Percentiles rank a stretch among this genome's conserved stretches.
These are phyloP conservation scores for Drosophila repleta DNA, from an alignment of 1,140 invertebrate genomes.

Conservation along the genomic window DNA sequence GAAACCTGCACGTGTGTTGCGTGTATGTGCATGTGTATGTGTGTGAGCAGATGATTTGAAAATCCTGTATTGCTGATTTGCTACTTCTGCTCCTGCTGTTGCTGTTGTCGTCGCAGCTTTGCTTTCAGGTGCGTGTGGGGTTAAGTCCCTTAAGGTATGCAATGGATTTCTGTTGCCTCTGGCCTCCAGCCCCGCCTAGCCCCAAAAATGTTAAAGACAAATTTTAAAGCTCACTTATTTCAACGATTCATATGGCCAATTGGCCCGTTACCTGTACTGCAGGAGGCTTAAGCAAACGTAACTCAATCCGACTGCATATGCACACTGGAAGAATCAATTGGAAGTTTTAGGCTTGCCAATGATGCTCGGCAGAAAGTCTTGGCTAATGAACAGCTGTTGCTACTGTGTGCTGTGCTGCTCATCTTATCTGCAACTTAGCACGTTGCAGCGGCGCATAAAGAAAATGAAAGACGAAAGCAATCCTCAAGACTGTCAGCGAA, in stretches of 20 bases:
- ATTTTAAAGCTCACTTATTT: constrained; percentile 38
- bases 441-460: constrained; percentile 48
- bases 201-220: constrained; percentile 26
- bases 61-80: constrained; percentile 81
- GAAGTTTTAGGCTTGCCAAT: constrained; percentile 1
- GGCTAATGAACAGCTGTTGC: constrained; percentile 16
- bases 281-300: not conserved
- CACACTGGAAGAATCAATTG: not conserved
- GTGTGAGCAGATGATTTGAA: constrained; percentile 69
- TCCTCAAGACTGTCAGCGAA: constrained; percentile 3
- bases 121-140: constrained; percentile 69
- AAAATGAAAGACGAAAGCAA: constrained; percentile 3
- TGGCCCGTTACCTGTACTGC: not conserved
- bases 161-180: constrained; percentile 60
- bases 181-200: not conserved
- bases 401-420: constrained; percentile 27
- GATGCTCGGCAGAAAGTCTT: not conserved
- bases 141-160: constrained; percentile 70
- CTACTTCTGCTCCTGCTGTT: constrained; percentile 31
- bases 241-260: constrained; percentile 17
- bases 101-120: constrained; percentile 67
- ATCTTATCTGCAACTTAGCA: constrained; percentile 69
- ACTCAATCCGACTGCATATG: not conserved
- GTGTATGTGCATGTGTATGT: constrained; percentile 14
- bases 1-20: constrained; percentile 66